Conservation (phyloP, 2,888 invertebrate species). For the Cetonia aurata region DNA sequence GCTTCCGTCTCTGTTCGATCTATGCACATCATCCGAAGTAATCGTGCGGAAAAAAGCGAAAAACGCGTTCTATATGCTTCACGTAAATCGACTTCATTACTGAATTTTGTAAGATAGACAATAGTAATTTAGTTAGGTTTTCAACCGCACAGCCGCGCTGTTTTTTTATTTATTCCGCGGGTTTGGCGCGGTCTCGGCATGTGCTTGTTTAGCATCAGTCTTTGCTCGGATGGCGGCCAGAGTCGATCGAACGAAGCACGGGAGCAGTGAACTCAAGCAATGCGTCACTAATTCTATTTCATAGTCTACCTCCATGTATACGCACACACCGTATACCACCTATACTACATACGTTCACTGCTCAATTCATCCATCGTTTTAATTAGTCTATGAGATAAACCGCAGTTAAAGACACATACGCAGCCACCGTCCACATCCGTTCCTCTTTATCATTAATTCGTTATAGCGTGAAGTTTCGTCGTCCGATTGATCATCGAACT, state of each 20-base stretch:
- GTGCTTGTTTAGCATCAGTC: constrained; percentile 52
- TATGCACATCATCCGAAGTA: constrained; percentile 14
- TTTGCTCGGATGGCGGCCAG: constrained; percentile 51
- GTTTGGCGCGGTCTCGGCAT: constrained; percentile 52
- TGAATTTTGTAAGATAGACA: constrained; percentile 47
- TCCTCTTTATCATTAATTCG: constrained; percentile 7
- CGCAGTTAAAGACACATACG: neutral
- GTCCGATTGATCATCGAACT: constrained; percentile 48
- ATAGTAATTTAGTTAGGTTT: constrained; percentile 53
- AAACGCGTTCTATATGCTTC: constrained; percentile 20
- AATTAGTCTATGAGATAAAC: constrained; percentile 26
- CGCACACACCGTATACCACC: neutral
- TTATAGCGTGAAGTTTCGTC: constrained; percentile 45
- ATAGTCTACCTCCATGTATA: constrained; percentile 35
- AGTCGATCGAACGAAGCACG: constrained; percentile 47
- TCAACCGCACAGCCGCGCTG: constrained; percentile 51
- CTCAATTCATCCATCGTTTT: neutral
- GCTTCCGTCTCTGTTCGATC: neutral
- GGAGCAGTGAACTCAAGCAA: constrained; percentile 51
- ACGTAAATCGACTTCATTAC: constrained; percentile 39
- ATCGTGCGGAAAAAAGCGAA: constrained; percentile 17
- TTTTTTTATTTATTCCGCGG: constrained; percentile 48
- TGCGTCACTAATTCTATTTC: constrained; percentile 49
- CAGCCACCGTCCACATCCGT: constrained; percentile 1
- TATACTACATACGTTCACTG: constrained; percentile 1